Evolutionary conservation across 1,140 invertebrate species (phyloP), one percentile per base, ranked within the genome.

Genomic region (Zaprionus gabonicus): DNA sequence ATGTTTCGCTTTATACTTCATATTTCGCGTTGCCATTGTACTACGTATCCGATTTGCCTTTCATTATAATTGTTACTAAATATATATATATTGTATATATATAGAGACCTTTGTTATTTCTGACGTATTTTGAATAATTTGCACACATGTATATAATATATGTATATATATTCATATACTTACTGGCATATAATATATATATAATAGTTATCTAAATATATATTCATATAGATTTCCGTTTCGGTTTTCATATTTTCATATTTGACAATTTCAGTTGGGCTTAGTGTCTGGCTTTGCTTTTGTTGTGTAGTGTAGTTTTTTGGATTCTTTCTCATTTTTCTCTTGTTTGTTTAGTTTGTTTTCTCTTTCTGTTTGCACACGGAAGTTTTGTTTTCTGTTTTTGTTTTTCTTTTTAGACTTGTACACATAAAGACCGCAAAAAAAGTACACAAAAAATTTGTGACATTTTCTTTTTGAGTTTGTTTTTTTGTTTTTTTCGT

Each of bases 181-280:
- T 82, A 72, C 82, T 72, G 71, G 65, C 73, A 76, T 80, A 76
- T 53, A 58, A 59, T 60, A 65, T 71, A 65, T 76, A 81, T 81
- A 86, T 86, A 83, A 88, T 88, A 84, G 76, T 90, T 88, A 88
- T 88, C 84, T 88, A 88, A 88, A 88, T 88, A 88, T 88, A 84
- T 88, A 85, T 82, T 81, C 71, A 88, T 87, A 87, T 88, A 88
- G 78, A 90, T 78, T 78, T 73, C 73, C 55, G 78, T 84, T 76
- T 76, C 53, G 63, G 62, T 73, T 66, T 76, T 44, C 15, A 41
- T 59, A 63, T 80, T 72, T 67, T 78, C 60, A 83, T 87, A 87
- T 90, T 90, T 85, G 85, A 90, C 85, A 90, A 85, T 90, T 90
- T 90, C 85, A 90, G 85, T 90, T 90, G 85, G 85, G 85, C 85